Evolutionary conservation across 2,113 vertebrate species (phyloP).

Genomic region (Ptyas mucosa): DNA sequence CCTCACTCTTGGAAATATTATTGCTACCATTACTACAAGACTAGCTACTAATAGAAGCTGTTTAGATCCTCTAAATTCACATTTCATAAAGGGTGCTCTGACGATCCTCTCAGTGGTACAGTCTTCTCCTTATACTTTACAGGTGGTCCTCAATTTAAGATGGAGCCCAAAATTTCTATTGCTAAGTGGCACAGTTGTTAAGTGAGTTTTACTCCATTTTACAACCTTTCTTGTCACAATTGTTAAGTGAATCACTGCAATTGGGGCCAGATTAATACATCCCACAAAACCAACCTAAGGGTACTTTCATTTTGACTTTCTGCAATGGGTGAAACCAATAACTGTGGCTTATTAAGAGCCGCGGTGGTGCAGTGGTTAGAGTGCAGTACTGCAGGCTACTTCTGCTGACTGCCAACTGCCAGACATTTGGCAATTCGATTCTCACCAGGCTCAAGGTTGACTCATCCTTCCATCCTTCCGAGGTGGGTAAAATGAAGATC

Average conservation of each 20-base stretch:
- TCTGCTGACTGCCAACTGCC: too few relatives aligned
- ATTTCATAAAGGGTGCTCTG: not conserved
- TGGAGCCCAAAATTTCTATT: not conserved
- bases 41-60: not conserved
- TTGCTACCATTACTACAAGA: not conserved
- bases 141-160: not conserved
- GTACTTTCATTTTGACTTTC: not conserved
- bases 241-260: not conserved
- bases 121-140: not conserved
- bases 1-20: not conserved
- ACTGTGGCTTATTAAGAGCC: not conserved
- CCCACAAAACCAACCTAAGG: not conserved
- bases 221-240: not conserved
- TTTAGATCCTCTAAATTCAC: not conserved
- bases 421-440: too few relatives aligned
- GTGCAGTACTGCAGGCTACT: too few relatives aligned
- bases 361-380: too few relatives aligned
- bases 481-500: too few relatives aligned
- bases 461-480: too few relatives aligned
- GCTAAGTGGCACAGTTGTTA: not conserved
- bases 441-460: too few relatives aligned
- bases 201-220: not conserved
- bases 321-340: not conserved
- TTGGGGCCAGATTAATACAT: not conserved
- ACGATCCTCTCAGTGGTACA: not conserved